A percentile compares a stretch with the other conserved stretches of the same genome.
Conservation (phyloP, 1,140 invertebrate genomes). For the Forficula auricularia region DNA sequence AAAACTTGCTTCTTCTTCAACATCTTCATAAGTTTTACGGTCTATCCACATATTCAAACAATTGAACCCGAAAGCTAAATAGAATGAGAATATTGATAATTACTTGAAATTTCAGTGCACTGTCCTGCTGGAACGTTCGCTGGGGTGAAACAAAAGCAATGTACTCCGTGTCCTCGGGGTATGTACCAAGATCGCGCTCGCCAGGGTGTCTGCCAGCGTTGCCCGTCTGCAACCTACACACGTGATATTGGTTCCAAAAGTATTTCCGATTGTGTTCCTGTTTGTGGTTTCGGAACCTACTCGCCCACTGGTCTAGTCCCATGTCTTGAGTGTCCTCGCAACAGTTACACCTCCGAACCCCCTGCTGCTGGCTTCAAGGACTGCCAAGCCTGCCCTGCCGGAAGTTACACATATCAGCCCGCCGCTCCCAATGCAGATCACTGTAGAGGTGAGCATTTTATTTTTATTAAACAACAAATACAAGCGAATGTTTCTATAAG, state of each 20-base stretch:
- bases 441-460: slow-evolving; percentile 48
- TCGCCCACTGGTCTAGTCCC: slow-evolving; percentile 86
- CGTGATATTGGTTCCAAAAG: slow-evolving; percentile 56
- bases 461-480: slow-evolving; percentile 7
- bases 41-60: too few relatives aligned
- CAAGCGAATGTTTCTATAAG: too few relatives aligned
- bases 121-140: slow-evolving; percentile 91
- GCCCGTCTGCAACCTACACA: slow-evolving; percentile 84
- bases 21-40: too few relatives aligned
- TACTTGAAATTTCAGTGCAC: slow-evolving; percentile 65
- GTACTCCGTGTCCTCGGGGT: slow-evolving; percentile 73
- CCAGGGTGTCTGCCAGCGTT: slow-evolving; percentile 70
- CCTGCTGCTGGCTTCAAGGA: slow-evolving; percentile 83
- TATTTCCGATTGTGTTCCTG: slow-evolving; percentile 67
- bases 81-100: too few relatives aligned
- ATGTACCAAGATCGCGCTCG: slow-evolving; percentile 83
- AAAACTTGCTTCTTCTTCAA: too few relatives aligned
- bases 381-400: slow-evolving; percentile 79
- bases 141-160: slow-evolving; percentile 66
- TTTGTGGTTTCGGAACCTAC: slow-evolving; percentile 91
- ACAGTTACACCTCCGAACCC: slow-evolving; percentile 76
- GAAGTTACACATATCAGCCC: slow-evolving; percentile 81
- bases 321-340: slow-evolving; percentile 84
- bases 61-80: too few relatives aligned
- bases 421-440: slow-evolving; percentile 64